A percentile compares a stretch with the other conserved stretches of the same genome.
These are phyloP conservation scores for Onychostoma macrolepis DNA, from an alignment of 2,113 vertebrate genomes.

Conservation along the genomic window DNA sequence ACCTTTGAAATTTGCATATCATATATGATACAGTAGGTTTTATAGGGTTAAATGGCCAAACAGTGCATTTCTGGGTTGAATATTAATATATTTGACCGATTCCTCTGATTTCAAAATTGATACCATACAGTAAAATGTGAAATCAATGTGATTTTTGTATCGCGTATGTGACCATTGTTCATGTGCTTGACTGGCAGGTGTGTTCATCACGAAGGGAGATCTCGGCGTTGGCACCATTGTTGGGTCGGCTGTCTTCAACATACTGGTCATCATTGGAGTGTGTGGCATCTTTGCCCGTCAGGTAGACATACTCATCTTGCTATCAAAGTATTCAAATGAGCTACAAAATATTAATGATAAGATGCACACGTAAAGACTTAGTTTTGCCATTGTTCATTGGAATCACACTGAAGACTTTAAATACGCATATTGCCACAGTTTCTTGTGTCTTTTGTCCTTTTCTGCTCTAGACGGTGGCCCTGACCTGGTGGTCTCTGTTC, in stretches of 20 bases:
- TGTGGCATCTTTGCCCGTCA: conserved; percentile 79
- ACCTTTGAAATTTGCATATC: too few relatives aligned
- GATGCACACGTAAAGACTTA: not conserved
- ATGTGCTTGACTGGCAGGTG: conserved; percentile 64
- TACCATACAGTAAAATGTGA: not conserved
- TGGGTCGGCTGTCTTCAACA: conserved; percentile 82
- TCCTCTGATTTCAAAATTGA: not conserved
- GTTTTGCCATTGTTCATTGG: not conserved
- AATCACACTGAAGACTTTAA: not conserved
- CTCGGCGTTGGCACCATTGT: conserved; percentile 79
- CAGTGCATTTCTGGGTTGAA: not conserved
- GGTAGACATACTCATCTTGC: conserved; percentile 53
- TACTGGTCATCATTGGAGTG: conserved; percentile 80
- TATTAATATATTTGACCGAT: not conserved
- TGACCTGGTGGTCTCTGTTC: conserved; percentile 81
- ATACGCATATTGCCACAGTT: not conserved
- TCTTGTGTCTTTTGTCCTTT: not conserved
- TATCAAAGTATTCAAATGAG: not conserved
- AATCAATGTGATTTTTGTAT: not conserved
- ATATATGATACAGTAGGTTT: too few relatives aligned
- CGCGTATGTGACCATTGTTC: not conserved
- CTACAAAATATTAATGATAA: not conserved
- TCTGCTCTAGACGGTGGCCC: conserved; percentile 66
- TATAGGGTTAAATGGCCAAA: not conserved
- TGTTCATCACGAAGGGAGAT: conserved; percentile 81